phyloP scores from a whole-genome alignment of 2,113 vertebrate species.

The Syngnathoides biaculeatus region DNA sequence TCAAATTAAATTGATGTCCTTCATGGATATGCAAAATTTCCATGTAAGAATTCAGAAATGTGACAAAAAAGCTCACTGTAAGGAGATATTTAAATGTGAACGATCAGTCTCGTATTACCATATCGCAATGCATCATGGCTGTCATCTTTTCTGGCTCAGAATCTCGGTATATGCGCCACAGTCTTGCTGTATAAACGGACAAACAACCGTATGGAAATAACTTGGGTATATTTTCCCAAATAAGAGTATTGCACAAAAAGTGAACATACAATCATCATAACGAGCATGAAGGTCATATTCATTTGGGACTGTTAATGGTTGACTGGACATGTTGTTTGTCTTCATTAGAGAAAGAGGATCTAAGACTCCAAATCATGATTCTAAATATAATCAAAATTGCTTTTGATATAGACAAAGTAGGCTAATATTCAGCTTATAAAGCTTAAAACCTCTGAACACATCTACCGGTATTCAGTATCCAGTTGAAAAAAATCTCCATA shows the following conservation, averaged over 20 bases:
- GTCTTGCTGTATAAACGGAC: neutral
- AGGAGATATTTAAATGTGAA: neutral
- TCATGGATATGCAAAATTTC: neutral
- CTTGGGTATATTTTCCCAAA: neutral
- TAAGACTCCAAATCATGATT: neutral
- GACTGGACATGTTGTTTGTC: neutral
- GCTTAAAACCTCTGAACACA: neutral
- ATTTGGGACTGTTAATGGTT: neutral
- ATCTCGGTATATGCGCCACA: neutral
- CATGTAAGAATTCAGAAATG: neutral
- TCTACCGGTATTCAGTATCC: too few relatives aligned
- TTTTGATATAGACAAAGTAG: neutral
- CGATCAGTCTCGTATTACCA: neutral
- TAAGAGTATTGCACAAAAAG: neutral
- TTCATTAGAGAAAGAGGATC: neutral
- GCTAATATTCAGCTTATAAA: neutral
- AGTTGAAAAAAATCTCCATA: neutral
- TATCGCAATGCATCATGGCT: conserved; percentile 2
- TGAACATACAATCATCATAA: neutral
- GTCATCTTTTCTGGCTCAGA: neutral
- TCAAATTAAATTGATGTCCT: neutral
- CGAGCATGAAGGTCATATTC: neutral
- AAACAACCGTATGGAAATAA: neutral
- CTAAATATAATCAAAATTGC: neutral
- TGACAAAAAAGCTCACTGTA: neutral